These are phyloP conservation scores for Agriotes lineatus DNA, from an alignment of 2,888 invertebrate species.

Conservation along the genomic window DNA sequence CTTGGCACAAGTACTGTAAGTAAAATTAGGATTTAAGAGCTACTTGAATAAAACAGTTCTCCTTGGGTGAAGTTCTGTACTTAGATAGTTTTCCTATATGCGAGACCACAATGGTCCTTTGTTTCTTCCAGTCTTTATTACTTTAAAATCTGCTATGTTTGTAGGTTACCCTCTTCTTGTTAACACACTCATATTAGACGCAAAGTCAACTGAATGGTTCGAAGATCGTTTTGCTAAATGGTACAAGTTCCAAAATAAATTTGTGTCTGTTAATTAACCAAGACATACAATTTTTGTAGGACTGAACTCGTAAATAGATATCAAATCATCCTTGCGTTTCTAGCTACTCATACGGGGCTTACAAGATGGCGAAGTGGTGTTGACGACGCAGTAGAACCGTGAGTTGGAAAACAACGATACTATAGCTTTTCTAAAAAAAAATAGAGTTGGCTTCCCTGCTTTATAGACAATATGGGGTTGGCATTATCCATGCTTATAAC, in stretches of 20 bases:
- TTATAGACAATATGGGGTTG: too few relatives aligned
- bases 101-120: too few relatives aligned
- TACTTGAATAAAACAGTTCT: too few relatives aligned
- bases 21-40: too few relatives aligned
- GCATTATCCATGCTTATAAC: too few relatives aligned
- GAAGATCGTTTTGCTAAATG: constrained; percentile 48
- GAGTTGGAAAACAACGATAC: not conserved
- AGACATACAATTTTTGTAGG: constrained; percentile 66
- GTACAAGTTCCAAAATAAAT: too few relatives aligned
- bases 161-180: constrained; percentile 44
- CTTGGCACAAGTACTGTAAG: constrained; percentile 34
- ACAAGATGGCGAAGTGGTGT: constrained; percentile 79
- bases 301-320: constrained; percentile 82
- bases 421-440: not conserved
- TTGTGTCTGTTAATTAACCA: not conserved
- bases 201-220: constrained; percentile 59
- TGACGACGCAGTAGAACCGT: constrained; percentile 17
- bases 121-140: too few relatives aligned
- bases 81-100: too few relatives aligned
- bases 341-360: constrained; percentile 90
- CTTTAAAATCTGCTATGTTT: too few relatives aligned
- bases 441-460: too few relatives aligned
- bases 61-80: too few relatives aligned
- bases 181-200: constrained; percentile 56
- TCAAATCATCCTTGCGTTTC: constrained; percentile 83